These are phyloP conservation scores for Microcebus lehilahytsara DNA, from an alignment of 2,113 vertebrate species.

Conservation along the genomic window DNA sequence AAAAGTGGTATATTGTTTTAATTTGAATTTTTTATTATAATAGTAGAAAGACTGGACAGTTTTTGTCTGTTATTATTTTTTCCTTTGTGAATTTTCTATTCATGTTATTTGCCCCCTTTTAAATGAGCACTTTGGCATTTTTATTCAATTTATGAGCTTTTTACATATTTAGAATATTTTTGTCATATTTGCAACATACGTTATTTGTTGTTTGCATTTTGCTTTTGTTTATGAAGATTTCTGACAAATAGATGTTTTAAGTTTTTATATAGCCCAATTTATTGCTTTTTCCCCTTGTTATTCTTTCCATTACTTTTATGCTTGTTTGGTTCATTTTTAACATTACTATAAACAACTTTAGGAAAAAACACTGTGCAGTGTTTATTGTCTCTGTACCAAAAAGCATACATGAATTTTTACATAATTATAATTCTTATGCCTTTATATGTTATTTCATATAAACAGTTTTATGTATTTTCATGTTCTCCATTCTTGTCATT, in stretches of 20 bases:
- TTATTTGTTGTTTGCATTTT: conserved; percentile 20
- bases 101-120: neutral
- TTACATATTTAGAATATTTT: conserved; percentile 18
- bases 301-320: conserved; percentile 23
- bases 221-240: conserved; percentile 23
- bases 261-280: conserved; percentile 27
- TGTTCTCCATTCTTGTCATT: neutral
- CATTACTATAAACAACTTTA: neutral
- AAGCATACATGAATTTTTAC: neutral
- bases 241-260: neutral
- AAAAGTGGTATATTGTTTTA: neutral
- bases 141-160: neutral
- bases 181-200: neutral
- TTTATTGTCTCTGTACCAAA: neutral
- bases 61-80: conserved; percentile 26
- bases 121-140: neutral
- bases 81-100: neutral
- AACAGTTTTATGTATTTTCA: neutral
- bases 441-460: conserved; percentile 13
- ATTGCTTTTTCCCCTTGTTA: neutral
- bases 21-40: conserved; percentile 22
- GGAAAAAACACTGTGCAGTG: neutral
- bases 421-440: neutral
- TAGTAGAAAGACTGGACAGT: neutral
- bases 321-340: conserved; percentile 31